Conservation (phyloP, 2,113 vertebrate genomes). For the Trogon melanurus region DNA sequence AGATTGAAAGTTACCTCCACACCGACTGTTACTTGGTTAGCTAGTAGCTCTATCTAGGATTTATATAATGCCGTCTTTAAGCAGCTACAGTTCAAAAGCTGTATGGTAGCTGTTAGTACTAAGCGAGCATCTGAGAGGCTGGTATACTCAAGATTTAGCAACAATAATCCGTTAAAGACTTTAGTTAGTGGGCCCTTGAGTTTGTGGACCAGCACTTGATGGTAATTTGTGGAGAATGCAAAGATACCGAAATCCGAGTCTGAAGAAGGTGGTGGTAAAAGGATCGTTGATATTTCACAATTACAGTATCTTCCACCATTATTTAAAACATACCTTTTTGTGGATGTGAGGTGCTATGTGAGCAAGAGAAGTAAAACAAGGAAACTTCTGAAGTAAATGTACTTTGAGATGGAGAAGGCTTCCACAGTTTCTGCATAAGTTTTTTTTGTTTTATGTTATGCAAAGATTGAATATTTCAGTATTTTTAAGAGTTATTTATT, state of each 20-base stretch:
- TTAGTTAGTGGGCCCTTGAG: background rate
- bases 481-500: background rate
- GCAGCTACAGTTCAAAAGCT: background rate
- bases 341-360: no score
- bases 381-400: background rate
- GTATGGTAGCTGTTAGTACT: background rate
- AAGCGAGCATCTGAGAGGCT: background rate
- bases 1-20: background rate
- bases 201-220: background rate
- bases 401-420: background rate
- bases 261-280: background rate
- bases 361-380: background rate
- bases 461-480: background rate
- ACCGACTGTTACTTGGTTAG: background rate
- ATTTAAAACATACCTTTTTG: background rate
- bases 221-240: background rate
- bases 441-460: background rate
- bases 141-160: background rate
- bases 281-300: background rate
- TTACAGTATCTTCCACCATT: background rate
- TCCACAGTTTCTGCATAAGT: background rate
- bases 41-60: background rate
- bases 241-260: background rate
- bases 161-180: background rate
- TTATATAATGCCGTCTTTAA: background rate